Evolutionary conservation across 2,888 invertebrate species (phyloP).

Genomic region (Noctua janthe): DNA sequence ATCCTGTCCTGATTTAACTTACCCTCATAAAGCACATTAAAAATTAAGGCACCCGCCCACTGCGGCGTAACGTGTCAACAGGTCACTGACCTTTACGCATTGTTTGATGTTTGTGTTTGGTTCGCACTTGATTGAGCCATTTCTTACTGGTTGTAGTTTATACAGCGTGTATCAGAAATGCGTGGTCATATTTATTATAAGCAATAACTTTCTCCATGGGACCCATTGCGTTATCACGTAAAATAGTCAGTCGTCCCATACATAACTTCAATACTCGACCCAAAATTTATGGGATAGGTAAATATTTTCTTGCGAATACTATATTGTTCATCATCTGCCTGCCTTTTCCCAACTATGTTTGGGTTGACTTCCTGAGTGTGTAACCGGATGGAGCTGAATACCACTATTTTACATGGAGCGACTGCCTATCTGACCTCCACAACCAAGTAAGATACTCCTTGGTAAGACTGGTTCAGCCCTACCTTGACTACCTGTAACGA

Average conservation of each 20-base stretch:
- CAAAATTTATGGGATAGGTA: not conserved
- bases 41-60: conserved; percentile 54
- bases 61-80: conserved; percentile 11
- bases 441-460: not conserved
- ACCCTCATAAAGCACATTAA: conserved; percentile 35
- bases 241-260: not conserved
- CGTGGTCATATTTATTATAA: not conserved
- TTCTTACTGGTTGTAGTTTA: conserved; percentile 22
- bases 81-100: conserved; percentile 38
- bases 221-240: too few relatives aligned
- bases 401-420: not conserved
- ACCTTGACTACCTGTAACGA: not conserved
- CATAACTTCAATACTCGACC: not conserved
- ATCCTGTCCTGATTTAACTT: conserved; percentile 51
- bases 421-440: not conserved
- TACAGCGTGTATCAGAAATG: not conserved
- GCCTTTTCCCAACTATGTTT: not conserved
- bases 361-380: not conserved
- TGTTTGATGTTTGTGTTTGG: conserved; percentile 24
- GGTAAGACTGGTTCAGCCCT: not conserved
- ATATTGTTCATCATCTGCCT: not conserved
- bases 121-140: conserved; percentile 43
- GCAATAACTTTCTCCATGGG: too few relatives aligned
- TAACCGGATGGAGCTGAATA: not conserved
- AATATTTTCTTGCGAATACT: not conserved